Evolutionary conservation across 2,797 vertebrate species (phyloP).

Genomic region (Diplodus puntazzo): DNA sequence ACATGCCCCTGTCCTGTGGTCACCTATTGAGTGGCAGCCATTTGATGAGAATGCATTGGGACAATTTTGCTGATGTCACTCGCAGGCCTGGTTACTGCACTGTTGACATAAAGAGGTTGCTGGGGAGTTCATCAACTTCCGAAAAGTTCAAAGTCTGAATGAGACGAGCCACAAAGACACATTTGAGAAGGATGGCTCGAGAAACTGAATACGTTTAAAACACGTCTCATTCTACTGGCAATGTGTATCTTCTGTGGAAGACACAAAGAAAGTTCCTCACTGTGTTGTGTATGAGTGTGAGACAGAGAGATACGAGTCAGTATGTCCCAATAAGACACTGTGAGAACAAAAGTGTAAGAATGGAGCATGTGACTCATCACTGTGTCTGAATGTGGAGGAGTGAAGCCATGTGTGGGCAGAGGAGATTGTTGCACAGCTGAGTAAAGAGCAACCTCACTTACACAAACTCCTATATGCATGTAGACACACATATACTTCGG

Average conservation of each 20-base stretch:
- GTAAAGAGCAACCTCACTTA: slow-evolving; percentile 75
- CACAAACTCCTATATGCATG: slow-evolving; percentile 60
- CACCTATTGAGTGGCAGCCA: slow-evolving; percentile 65
- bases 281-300: slow-evolving; percentile 13
- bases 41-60: slow-evolving; percentile 74
- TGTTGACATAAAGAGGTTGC: slow-evolving; percentile 75
- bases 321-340: slow-evolving; percentile 78
- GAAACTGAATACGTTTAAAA: slow-evolving; percentile 34
- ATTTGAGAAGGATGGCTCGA: slow-evolving; percentile 6
- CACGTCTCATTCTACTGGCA: slow-evolving; percentile 9
- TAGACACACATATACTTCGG: slow-evolving; percentile 33
- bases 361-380: slow-evolving; percentile 87
- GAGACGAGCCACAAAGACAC: slow-evolving; percentile 7
- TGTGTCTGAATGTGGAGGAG: slow-evolving; percentile 86
- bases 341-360: slow-evolving; percentile 85
- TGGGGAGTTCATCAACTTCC: slow-evolving; percentile 61
- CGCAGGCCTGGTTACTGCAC: slow-evolving; percentile 50
- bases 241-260: slow-evolving; percentile 22
- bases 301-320: slow-evolving; percentile 66
- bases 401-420: slow-evolving; percentile 85
- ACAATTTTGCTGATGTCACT: slow-evolving; percentile 80
- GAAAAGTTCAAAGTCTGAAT: slow-evolving; percentile 58
- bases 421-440: slow-evolving; percentile 83
- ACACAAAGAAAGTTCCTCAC: slow-evolving; percentile 34
- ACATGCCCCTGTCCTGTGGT: slow-evolving; percentile 61